Evolutionary conservation across 2,113 vertebrate species (phyloP), one percentile per base, ranked within the genome.

Genomic region (Rhizomys pruinosus): DNA sequence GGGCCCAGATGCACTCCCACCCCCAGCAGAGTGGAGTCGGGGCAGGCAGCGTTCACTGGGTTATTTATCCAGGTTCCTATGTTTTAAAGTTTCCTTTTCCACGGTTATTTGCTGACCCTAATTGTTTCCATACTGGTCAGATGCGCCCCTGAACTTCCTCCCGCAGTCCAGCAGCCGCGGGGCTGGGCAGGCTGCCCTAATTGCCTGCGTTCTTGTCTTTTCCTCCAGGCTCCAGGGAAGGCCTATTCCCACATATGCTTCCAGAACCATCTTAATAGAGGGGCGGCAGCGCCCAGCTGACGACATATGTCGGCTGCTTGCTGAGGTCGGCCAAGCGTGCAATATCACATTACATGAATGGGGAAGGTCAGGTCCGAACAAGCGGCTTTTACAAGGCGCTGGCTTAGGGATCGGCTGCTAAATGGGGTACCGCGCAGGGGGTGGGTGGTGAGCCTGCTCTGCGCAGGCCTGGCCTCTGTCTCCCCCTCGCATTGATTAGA

Each of bases 41-140:
- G 96, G 97, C 44, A 95, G 44, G 27, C 12, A 87, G 95, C 95
- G 97, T 97, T 98, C 96, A 97, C 98, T 96, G 97, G 98, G 97
- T 97, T 97, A 97, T 98, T 98, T 98, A 63, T 96, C 97, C 97
- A 81, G 98, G 97, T 95, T 97, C 97, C 97, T 96, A 95, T 94
- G 96, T 98, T 96, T 98, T 96, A 97, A 97, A 97, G 97, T 98
- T 98, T 98, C 98, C 97, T 98, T 98, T 97, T 98, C 97, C 97
- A 97, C 81, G 61, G 97, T 98, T 97, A 97, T 96, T 98, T 97
- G 98, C 98, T 98, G 98, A 98, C 98, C 97, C 96, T 98, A 98
- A 98, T 98, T 98, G 98, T 98, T 98, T 98, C 98, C 98, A 98
- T 98, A 97, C 98, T 80, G 93, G 78, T 52, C 96, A 97, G 98